Conservation (phyloP, 2,888 invertebrate species). For the Dendrolimus houi region DNA sequence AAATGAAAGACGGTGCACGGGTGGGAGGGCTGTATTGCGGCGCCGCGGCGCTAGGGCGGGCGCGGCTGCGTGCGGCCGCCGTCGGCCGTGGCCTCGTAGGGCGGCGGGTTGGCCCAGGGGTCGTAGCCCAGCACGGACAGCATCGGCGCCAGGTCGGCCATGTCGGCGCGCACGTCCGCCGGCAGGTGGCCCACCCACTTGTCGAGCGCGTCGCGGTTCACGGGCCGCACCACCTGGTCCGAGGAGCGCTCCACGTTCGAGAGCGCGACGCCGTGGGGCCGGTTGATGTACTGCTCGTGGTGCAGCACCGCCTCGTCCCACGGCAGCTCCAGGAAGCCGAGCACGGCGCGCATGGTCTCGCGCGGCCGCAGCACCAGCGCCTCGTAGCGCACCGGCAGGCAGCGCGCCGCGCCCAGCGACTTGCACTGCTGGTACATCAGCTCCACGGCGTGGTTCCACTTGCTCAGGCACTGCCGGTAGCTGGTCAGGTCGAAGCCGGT, state of each 20-base stretch:
- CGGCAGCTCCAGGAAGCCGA: constrained; percentile 91
- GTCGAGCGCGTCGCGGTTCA: constrained; percentile 95
- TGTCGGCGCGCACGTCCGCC: constrained; percentile 92
- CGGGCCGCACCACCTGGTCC: constrained; percentile 98
- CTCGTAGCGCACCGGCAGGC: constrained; percentile 96
- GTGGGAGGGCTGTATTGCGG: neutral
- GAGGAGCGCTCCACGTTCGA: constrained; percentile 98
- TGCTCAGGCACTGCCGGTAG: constrained; percentile 95
- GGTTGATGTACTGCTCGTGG: constrained; percentile 98
- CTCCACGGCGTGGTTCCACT: constrained; percentile 97
- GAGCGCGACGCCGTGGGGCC: constrained; percentile 93
- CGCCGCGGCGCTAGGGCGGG: constrained; percentile 18
- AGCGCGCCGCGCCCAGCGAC: constrained; percentile 84
- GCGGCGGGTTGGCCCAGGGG: constrained; percentile 96
- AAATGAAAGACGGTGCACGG: too few species aligned
- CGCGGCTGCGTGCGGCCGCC: constrained; percentile 17
- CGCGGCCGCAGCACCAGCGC: constrained; percentile 96
- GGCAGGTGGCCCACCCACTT: constrained; percentile 95
- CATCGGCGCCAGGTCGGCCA: constrained; percentile 97
- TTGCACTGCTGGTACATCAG: constrained; percentile 96
- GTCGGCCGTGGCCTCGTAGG: constrained; percentile 85
- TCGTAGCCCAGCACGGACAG: constrained; percentile 94
- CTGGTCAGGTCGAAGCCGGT: constrained; percentile 96
- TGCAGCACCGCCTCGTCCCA: constrained; percentile 98
- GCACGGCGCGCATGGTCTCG: constrained; percentile 90